Evolutionary conservation across 1,140 invertebrate species (phyloP).

Genomic region (Drosophila pseudoananassae): DNA sequence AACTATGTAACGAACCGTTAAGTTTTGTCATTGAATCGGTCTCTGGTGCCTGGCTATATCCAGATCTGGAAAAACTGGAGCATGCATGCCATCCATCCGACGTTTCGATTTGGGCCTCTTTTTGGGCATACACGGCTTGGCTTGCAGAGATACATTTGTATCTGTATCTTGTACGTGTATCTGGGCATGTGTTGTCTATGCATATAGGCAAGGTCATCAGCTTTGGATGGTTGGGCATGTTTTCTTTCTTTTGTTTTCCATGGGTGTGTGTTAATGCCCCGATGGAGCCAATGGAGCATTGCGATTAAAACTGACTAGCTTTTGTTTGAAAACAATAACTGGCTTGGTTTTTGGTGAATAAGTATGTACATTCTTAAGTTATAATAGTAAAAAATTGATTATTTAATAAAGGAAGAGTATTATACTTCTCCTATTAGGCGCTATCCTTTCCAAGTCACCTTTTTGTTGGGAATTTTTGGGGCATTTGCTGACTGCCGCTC

Average conservation of each 20-base stretch:
- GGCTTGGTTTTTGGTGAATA: neutral
- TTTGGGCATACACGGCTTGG: conserved; percentile 13
- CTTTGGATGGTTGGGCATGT: conserved; percentile 36
- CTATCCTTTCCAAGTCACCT: conserved; percentile 1
- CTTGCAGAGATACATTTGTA: neutral
- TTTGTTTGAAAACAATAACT: conserved; percentile 6
- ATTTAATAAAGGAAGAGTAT: too few species aligned
- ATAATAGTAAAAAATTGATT: too few species aligned
- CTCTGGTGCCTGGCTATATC: conserved; percentile 32
- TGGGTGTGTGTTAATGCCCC: conserved; percentile 40
- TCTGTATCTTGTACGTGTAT: conserved; percentile 14
- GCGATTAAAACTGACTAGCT: conserved; percentile 10
- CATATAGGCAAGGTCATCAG: conserved; percentile 45
- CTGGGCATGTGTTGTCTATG: conserved; percentile 9
- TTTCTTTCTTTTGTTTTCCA: neutral
- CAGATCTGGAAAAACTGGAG: conserved; percentile 57
- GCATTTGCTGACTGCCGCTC: conserved; percentile 49
- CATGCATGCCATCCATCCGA: conserved; percentile 26
- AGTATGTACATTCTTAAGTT: neutral
- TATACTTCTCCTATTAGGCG: neutral
- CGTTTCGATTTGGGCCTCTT: conserved; percentile 22
- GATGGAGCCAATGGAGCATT: conserved; percentile 42
- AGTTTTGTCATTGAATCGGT: conserved; percentile 61
- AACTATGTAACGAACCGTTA: conserved; percentile 57
- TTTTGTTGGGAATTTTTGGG: conserved; percentile 21